These are phyloP conservation scores for Grus americana DNA, from an alignment of 2,113 vertebrate species.

Conservation along the genomic window DNA sequence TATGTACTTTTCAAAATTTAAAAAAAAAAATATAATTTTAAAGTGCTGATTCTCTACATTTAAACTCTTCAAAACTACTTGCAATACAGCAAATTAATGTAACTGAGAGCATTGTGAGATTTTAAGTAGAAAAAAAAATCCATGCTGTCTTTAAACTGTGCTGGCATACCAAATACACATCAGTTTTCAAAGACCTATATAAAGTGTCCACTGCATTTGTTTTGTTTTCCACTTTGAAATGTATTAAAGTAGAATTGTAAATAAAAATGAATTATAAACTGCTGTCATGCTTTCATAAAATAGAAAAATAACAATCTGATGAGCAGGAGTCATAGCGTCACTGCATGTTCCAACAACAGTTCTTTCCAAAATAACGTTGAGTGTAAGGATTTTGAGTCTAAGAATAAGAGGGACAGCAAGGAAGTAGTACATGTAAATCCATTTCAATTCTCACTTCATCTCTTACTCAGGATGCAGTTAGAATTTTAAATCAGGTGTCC, in stretches of 20 bases:
- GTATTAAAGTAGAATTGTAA: not conserved
- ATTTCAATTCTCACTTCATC: not conserved
- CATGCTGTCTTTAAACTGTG: not conserved
- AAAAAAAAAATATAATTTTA: not conserved
- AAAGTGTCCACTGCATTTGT: not conserved
- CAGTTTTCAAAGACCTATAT: not conserved
- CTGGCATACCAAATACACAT: not conserved
- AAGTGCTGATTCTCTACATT: not conserved
- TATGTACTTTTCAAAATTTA: not conserved
- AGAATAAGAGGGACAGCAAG: not conserved
- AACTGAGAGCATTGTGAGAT: not conserved
- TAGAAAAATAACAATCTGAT: not conserved
- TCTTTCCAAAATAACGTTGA: not conserved
- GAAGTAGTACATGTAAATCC: not conserved
- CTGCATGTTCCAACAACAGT: not conserved
- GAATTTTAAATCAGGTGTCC: not conserved
- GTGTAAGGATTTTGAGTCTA: not conserved
- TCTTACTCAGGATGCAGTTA: not conserved
- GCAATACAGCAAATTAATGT: not conserved
- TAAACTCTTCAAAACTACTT: not conserved
- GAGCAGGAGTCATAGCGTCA: not conserved
- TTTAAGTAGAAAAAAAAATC: not conserved
- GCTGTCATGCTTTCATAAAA: not conserved
- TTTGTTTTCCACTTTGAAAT: not conserved
- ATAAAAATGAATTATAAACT: not conserved